Evolutionary conservation across 2,113 vertebrate genomes (phyloP).

Genomic region (Nibea coibor): DNA sequence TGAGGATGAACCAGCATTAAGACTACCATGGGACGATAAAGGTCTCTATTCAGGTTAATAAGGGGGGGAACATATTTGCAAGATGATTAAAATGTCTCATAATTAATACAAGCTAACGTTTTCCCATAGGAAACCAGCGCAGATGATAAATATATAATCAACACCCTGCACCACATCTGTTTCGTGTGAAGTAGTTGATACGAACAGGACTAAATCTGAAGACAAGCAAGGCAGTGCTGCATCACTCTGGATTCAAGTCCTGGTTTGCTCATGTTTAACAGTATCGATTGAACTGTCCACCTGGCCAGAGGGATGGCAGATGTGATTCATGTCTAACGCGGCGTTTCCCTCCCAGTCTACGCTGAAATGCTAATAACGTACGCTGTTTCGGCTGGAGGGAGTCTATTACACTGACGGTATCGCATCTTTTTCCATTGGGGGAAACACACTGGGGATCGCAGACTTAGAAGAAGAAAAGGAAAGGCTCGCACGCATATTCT

Average conservation of each 20-base stretch:
- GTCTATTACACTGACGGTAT: constrained; percentile 61
- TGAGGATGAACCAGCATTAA: constrained; percentile 1
- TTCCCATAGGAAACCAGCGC: constrained; percentile 40
- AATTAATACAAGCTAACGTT: constrained; percentile 39
- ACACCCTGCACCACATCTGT: constrained; percentile 28
- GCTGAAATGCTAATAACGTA: constrained; percentile 62
- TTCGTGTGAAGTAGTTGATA: neutral
- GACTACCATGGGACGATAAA: constrained; percentile 10
- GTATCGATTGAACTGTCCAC: constrained; percentile 51
- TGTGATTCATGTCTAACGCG: constrained; percentile 44
- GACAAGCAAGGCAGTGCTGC: neutral
- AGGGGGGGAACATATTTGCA: constrained; percentile 27
- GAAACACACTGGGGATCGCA: constrained; percentile 38
- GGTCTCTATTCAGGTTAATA: constrained; percentile 30
- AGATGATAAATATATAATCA: constrained; percentile 46
- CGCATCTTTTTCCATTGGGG: constrained; percentile 54
- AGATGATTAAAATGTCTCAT: constrained; percentile 63
- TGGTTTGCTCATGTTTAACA: constrained; percentile 34
- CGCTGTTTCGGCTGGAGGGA: constrained; percentile 63
- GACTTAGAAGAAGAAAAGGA: constrained; percentile 35
- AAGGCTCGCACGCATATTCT: constrained; percentile 42
- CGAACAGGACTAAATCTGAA: neutral
- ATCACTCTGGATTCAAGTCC: constrained; percentile 6
- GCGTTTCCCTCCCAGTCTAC: constrained; percentile 42
- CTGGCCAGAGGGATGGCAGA: constrained; percentile 41